Conservation (phyloP, 2,888 invertebrate species). For the Dasysyrphus albostriatus region DNA sequence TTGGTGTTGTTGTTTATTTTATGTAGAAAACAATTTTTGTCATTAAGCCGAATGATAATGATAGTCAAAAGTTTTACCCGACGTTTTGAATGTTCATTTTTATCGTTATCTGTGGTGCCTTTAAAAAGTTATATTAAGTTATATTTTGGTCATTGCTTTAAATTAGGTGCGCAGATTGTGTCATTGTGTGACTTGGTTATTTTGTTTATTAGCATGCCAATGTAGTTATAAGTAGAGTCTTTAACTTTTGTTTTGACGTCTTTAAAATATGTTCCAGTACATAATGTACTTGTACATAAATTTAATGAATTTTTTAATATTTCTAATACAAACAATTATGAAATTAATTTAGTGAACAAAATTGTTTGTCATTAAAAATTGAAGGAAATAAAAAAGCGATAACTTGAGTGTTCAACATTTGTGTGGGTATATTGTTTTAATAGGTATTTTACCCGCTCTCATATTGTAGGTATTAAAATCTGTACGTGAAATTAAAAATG, state of each 20-base stretch:
- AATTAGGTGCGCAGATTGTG: background rate
- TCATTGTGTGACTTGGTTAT: slow-evolving; percentile 15
- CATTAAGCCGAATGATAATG: slow-evolving; percentile 45
- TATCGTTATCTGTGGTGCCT: background rate
- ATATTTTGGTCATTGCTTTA: background rate
- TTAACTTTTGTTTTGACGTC: slow-evolving; percentile 38
- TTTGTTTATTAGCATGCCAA: slow-evolving; percentile 43
- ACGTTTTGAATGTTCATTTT: slow-evolving; percentile 13
- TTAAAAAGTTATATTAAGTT: slow-evolving; percentile 6
- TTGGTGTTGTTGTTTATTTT: slow-evolving; percentile 33
- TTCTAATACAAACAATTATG: too few relatives aligned
- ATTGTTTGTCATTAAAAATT: too few relatives aligned
- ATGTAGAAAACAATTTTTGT: slow-evolving; percentile 17
- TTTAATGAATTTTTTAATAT: too few relatives aligned
- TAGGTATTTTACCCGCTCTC: background rate
- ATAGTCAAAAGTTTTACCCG: slow-evolving; percentile 44
- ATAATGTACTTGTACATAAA: too few relatives aligned
- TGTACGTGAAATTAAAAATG: background rate
- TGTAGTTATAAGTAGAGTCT: background rate
- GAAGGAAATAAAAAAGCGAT: too few relatives aligned
- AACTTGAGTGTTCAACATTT: background rate
- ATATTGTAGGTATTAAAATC: background rate
- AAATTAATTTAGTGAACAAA: too few relatives aligned
- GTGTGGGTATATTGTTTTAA: background rate
- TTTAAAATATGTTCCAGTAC: background rate